Conservation (phyloP, 1,140 invertebrate species). For the Leptinotarsa lineolata region DNA sequence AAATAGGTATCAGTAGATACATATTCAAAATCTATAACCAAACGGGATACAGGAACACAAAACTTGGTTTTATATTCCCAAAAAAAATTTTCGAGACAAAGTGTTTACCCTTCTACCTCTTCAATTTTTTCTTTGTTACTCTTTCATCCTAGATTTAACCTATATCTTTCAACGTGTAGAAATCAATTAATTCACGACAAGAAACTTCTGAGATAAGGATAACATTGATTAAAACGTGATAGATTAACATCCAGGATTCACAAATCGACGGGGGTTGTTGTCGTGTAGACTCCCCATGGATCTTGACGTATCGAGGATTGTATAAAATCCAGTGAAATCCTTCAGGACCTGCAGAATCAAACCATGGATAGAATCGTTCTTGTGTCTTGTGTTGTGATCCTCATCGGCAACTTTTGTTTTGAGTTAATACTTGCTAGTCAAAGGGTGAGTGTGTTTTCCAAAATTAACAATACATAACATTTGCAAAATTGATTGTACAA, state of each 20-base stretch:
- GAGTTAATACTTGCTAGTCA: slow-evolving; percentile 9
- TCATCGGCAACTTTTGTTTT: slow-evolving; percentile 15
- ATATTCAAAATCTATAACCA: too few relatives aligned
- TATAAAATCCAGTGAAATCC: slow-evolving; percentile 14
- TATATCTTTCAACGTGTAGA: too few relatives aligned
- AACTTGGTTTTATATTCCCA: too few relatives aligned
- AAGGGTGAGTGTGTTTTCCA: slow-evolving; percentile 7
- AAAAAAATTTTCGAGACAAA: too few relatives aligned
- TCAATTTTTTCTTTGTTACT: too few relatives aligned
- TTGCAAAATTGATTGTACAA: too few relatives aligned
- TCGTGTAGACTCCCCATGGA: slow-evolving; percentile 13
- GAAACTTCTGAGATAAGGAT: neutral
- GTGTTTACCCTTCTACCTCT: too few relatives aligned
- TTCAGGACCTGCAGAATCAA: neutral
- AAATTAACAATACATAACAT: neutral
- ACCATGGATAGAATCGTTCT: slow-evolving; percentile 25
- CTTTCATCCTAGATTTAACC: too few relatives aligned
- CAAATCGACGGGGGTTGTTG: slow-evolving; percentile 18
- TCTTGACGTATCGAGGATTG: neutral
- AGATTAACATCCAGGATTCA: slow-evolving; percentile 21
- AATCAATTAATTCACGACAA: neutral
- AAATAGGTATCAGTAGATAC: too few relatives aligned
- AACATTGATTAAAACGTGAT: slow-evolving; percentile 21
- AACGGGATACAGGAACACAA: too few relatives aligned
- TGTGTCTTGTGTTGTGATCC: slow-evolving; percentile 18